These are phyloP conservation scores for Drosophila lacteicornis DNA, from an alignment of 1,140 invertebrate species.

Conservation along the genomic window DNA sequence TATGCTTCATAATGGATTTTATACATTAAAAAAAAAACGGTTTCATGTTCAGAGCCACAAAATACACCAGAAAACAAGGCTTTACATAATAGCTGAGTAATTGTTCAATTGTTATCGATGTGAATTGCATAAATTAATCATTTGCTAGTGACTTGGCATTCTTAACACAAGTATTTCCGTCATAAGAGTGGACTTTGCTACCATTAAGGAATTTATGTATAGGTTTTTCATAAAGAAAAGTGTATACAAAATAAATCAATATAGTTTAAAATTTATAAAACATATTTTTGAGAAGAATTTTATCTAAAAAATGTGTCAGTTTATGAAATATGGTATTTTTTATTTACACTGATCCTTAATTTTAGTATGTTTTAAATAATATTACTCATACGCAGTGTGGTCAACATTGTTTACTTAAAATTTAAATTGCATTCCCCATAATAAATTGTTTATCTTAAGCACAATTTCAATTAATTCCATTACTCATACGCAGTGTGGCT, in stretches of 20 bases:
- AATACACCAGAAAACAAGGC: background rate
- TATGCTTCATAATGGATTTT: background rate
- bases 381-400: slow-evolving; percentile 3
- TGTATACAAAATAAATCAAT: no score
- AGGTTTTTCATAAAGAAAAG: no score
- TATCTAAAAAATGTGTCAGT: background rate
- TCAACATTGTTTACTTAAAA: background rate
- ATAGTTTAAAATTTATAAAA: no score
- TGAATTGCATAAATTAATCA: slow-evolving; percentile 16
- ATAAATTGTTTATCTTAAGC: no score
- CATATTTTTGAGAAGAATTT: no score
- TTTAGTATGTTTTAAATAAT: no score
- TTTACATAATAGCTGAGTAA: slow-evolving; percentile 3
- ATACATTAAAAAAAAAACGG: no score
- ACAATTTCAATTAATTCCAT: no score
- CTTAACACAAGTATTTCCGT: background rate
- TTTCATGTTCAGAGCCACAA: background rate
- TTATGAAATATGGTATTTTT: background rate
- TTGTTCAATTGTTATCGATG: slow-evolving; percentile 9
- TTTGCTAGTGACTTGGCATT: slow-evolving; percentile 9
- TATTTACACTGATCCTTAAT: no score
- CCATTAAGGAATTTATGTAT: no score
- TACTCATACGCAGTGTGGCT: no score
- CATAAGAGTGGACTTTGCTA: background rate
- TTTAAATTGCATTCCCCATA: no score